These are phyloP conservation scores for Pogona vitticeps DNA, from an alignment of 2,113 vertebrate genomes.

Conservation along the genomic window DNA sequence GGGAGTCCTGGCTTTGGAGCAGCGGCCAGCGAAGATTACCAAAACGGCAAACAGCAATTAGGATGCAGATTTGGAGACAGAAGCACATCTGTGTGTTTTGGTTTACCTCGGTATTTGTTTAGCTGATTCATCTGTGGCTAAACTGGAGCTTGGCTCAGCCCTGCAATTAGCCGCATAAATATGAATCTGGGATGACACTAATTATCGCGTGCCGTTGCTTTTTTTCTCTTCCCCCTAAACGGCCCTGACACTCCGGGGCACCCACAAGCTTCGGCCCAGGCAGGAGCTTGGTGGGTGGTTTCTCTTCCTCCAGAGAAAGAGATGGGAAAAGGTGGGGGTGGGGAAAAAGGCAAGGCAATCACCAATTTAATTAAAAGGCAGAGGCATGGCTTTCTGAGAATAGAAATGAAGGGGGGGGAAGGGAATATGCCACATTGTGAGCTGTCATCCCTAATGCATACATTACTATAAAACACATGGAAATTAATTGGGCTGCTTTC, in stretches of 20 bases:
- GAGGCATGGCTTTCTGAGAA: constrained; percentile 33
- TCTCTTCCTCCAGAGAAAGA: constrained; percentile 61
- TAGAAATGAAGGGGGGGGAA: constrained; percentile 33
- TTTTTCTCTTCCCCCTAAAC: constrained; percentile 21
- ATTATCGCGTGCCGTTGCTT: constrained; percentile 23
- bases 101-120: constrained; percentile 70
- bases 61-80: constrained; percentile 75
- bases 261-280: constrained; percentile 48
- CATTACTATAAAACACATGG: constrained; percentile 72
- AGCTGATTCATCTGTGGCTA: constrained; percentile 60
- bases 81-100: constrained; percentile 59
- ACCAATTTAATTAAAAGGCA: constrained; percentile 73
- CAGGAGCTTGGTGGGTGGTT: constrained; percentile 51
- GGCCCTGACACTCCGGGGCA: constrained; percentile 7
- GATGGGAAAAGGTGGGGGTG: not conserved
- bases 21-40: not conserved
- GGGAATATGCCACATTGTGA: constrained; percentile 29
- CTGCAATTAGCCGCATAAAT: constrained; percentile 71
- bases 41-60: constrained; percentile 65
- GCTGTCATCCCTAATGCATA: constrained; percentile 57
- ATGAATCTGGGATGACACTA: constrained; percentile 62
- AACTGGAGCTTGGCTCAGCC: constrained; percentile 58
- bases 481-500: constrained; percentile 71
- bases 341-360: constrained; percentile 54
- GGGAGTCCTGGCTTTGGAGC: constrained; percentile 5